phyloP scores from a whole-genome alignment of 2,797 vertebrate genomes.

The Cynodonichthys magdalenae region DNA sequence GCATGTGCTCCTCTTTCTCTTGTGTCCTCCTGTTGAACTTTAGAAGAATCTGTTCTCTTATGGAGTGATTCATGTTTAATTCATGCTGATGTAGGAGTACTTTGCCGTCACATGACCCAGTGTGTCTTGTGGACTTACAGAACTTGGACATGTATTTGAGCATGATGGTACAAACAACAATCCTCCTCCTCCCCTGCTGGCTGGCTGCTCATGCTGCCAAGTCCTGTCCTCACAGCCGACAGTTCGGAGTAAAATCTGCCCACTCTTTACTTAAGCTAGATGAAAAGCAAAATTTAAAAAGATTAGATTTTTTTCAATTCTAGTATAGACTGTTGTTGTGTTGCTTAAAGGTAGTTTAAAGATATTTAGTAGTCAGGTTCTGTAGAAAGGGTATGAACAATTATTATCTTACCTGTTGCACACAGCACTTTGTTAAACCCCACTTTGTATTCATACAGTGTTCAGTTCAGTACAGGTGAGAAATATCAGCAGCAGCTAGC shows the following conservation, averaged over 20 bases:
- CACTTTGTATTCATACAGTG: too few relatives aligned
- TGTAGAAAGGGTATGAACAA: too few relatives aligned
- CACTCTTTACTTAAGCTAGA: background rate
- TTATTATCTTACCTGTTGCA: too few relatives aligned
- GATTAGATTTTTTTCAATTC: too few relatives aligned
- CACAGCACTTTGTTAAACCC: too few relatives aligned
- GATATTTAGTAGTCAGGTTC: too few relatives aligned
- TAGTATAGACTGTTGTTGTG: conserved; percentile 24
- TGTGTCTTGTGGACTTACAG: conserved; percentile 12
- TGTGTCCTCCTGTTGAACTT: conserved; percentile 1
- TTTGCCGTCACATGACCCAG: conserved; percentile 47
- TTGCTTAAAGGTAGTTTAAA: background rate
- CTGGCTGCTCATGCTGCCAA: conserved; percentile 22
- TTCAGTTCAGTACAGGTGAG: too few relatives aligned
- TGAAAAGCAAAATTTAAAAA: background rate
- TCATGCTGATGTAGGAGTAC: conserved; percentile 64
- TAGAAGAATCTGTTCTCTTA: conserved; percentile 35
- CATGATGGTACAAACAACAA: background rate
- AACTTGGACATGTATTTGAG: conserved; percentile 27
- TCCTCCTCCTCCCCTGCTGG: background rate
- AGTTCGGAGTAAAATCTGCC: background rate
- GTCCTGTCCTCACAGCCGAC: background rate
- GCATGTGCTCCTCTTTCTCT: background rate
- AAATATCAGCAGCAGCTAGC: too few relatives aligned
- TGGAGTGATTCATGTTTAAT: conserved; percentile 68